Conservation (phyloP, 1,140 invertebrate genomes). For the Lysiphlebus fabarum region DNA sequence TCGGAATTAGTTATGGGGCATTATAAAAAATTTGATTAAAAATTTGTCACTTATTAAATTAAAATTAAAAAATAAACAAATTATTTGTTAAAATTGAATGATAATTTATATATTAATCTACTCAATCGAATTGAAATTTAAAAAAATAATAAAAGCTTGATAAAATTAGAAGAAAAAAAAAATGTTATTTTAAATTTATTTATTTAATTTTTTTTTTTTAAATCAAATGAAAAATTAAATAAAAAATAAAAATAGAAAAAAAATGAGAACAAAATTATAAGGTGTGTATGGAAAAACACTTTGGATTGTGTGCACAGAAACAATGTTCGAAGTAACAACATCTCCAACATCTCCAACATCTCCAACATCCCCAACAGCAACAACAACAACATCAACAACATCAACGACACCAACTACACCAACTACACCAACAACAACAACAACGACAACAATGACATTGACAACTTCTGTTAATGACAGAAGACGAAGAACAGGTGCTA, state of each 20-base stretch:
- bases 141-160: slow-evolving; percentile 9
- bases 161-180: slow-evolving; percentile 12
- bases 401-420: slow-evolving; percentile 31
- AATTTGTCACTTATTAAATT: slow-evolving; percentile 26
- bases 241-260: slow-evolving; percentile 17
- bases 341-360: too few relatives aligned
- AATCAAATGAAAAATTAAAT: slow-evolving; percentile 25
- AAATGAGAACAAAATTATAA: slow-evolving; percentile 18
- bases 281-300: slow-evolving; percentile 51
- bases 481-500: too few relatives aligned
- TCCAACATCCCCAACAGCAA: slow-evolving; percentile 29
- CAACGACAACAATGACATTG: slow-evolving; percentile 43
- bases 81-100: slow-evolving; percentile 18
- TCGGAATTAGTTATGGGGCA: slow-evolving; percentile 27
- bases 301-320: slow-evolving; percentile 56
- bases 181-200: background rate
- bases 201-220: background rate
- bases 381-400: slow-evolving; percentile 36
- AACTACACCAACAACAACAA: slow-evolving; percentile 30
- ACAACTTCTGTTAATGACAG: slow-evolving; percentile 31
- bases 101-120: slow-evolving; percentile 9
- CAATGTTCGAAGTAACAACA: slow-evolving; percentile 40
- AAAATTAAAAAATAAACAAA: slow-evolving; percentile 26
- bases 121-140: slow-evolving; percentile 8
- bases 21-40: slow-evolving; percentile 26